A percentile compares a stretch with the other conserved stretches of the same genome.
Conservation (phyloP, 2,113 vertebrate species). For the Protobothrops flavoviridis region DNA sequence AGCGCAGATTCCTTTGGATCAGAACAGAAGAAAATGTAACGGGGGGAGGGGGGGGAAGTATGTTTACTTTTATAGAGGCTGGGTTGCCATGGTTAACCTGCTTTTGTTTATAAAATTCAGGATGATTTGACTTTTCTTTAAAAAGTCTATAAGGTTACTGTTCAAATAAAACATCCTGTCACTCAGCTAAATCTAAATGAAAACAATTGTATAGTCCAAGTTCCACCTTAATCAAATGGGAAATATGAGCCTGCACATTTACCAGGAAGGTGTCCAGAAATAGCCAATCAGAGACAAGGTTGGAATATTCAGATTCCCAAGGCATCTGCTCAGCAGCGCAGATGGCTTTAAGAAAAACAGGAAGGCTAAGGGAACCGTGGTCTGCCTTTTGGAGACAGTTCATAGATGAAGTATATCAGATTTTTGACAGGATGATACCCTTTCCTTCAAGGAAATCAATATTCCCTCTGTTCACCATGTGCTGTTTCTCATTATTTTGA, state of each 20-base stretch:
- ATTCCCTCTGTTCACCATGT: not conserved
- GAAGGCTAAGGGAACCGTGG: not conserved
- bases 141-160: not conserved
- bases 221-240: not conserved
- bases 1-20: slow-evolving; percentile 14
- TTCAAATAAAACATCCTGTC: not conserved
- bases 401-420: not conserved
- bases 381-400: not conserved
- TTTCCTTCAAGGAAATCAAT: not conserved
- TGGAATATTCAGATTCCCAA: not conserved
- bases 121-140: not conserved
- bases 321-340: not conserved
- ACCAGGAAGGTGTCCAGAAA: not conserved
- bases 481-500: not conserved
- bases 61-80: not conserved
- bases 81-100: slow-evolving; percentile 3
- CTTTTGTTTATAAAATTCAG: slow-evolving; percentile 4
- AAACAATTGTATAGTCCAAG: not conserved
- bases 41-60: not conserved
- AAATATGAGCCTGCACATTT: not conserved
- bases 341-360: not conserved
- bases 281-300: not conserved
- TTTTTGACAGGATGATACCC: not conserved
- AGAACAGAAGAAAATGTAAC: not conserved
- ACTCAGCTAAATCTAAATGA: not conserved